Percentiles rank a stretch among this genome's conserved stretches.
Conservation (phyloP, 2,797 vertebrate genomes). For the Centropyge bicolor region DNA sequence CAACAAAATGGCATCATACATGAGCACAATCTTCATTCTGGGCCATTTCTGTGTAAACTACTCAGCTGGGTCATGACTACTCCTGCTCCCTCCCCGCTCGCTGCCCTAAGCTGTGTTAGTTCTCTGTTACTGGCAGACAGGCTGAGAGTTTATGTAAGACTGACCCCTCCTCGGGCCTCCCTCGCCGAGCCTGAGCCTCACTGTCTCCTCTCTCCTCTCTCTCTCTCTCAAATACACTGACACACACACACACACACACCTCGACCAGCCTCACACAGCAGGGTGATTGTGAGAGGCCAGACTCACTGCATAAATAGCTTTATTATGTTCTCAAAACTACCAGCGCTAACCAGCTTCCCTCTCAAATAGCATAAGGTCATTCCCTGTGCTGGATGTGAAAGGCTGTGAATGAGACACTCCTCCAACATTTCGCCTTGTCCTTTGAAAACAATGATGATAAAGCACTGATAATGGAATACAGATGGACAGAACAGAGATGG, state of each 20-base stretch:
- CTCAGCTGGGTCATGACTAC: slow-evolving; percentile 77
- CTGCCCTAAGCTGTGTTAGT: slow-evolving; percentile 77
- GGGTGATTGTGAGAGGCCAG: slow-evolving; percentile 85
- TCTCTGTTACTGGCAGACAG: slow-evolving; percentile 77
- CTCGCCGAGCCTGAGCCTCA: slow-evolving; percentile 76
- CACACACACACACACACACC: slow-evolving; percentile 66
- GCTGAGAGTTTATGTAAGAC: slow-evolving; percentile 84
- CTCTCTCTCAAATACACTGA: slow-evolving; percentile 57
- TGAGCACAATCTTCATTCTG: slow-evolving; percentile 58
- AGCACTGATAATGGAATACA: slow-evolving; percentile 64
- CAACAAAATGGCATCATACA: slow-evolving; percentile 67
- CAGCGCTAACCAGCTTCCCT: slow-evolving; percentile 79
- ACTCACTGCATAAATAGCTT: slow-evolving; percentile 86
- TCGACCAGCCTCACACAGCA: slow-evolving; percentile 79
- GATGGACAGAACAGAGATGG: slow-evolving; percentile 50
- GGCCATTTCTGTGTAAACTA: slow-evolving; percentile 70
- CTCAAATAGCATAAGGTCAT: slow-evolving; percentile 81
- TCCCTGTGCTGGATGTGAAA: slow-evolving; percentile 66
- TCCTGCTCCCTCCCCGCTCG: slow-evolving; percentile 65
- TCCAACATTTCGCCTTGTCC: slow-evolving; percentile 54
- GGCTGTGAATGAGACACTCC: slow-evolving; percentile 60
- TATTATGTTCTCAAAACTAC: slow-evolving; percentile 85
- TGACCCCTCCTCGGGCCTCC: slow-evolving; percentile 82
- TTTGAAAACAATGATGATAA: slow-evolving; percentile 69
- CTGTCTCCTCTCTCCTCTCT: slow-evolving; percentile 69